These are phyloP conservation scores for Thymelicus sylvestris DNA, from an alignment of 2,888 invertebrate genomes.

Conservation along the genomic window DNA sequence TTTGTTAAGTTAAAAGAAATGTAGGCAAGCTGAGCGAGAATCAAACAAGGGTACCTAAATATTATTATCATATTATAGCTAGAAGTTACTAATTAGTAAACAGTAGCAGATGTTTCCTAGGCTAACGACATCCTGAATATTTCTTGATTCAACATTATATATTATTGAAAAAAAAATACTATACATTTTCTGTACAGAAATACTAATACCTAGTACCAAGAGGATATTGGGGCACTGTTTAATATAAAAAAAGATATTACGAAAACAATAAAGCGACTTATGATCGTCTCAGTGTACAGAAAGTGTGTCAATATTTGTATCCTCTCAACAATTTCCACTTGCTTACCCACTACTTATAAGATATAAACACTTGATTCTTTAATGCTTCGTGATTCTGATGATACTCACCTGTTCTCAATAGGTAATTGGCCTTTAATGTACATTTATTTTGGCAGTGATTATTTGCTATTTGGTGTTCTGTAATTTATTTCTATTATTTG, in stretches of 20 bases:
- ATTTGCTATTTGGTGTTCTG: not conserved
- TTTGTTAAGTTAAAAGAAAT: no score
- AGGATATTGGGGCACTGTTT: not conserved
- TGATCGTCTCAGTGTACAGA: not conserved
- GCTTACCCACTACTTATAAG: not conserved
- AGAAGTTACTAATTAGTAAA: no score
- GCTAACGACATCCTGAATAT: no score
- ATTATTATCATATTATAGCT: no score
- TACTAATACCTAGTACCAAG: not conserved
- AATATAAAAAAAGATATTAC: not conserved
- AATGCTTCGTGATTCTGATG: not conserved
- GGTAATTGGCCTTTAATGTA: constrained; percentile 34
- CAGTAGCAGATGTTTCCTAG: no score
- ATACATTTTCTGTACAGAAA: not conserved
- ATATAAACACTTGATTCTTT: constrained; percentile 14
- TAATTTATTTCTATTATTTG: not conserved
- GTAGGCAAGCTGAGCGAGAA: no score
- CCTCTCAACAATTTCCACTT: constrained; percentile 18
- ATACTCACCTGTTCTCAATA: constrained; percentile 26
- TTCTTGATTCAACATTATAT: no score
- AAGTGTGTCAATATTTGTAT: not conserved
- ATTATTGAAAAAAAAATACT: no score
- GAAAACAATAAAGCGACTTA: not conserved
- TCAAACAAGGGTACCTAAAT: no score
- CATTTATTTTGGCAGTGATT: not conserved